phyloP scores from a whole-genome alignment of 2,113 vertebrate genomes.

The Dascyllus trimaculatus region DNA sequence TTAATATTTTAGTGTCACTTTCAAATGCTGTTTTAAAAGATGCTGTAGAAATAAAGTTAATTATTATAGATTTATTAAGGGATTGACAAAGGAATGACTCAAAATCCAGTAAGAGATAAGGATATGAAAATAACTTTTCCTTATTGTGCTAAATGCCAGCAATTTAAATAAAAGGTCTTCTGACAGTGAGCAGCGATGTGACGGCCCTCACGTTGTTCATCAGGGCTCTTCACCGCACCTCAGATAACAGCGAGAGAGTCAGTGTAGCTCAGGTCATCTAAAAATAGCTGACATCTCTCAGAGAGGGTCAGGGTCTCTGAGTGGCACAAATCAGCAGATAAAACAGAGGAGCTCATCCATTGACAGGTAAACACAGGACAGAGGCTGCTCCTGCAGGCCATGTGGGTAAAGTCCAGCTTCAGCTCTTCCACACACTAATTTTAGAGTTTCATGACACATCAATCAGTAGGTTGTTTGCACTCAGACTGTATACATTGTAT shows the following conservation, averaged over 20 bases:
- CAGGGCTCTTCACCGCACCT: not conserved
- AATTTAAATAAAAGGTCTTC: not conserved
- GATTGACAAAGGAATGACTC: not conserved
- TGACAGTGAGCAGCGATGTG: not conserved
- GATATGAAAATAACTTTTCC: no score
- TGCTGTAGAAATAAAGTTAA: no score
- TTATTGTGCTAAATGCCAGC: not conserved
- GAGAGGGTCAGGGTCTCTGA: slow-evolving; percentile 53
- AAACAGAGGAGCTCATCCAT: slow-evolving; percentile 14
- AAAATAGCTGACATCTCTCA: slow-evolving; percentile 77
- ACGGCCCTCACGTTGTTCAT: slow-evolving; percentile 25
- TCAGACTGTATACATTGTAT: not conserved
- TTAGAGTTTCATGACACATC: not conserved
- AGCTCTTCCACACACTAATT: slow-evolving; percentile 13
- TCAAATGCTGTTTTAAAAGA: no score
- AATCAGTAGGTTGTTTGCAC: not conserved
- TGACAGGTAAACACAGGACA: slow-evolving; percentile 11
- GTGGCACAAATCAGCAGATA: slow-evolving; percentile 36
- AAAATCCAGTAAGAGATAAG: not conserved
- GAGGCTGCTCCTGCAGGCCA: not conserved
- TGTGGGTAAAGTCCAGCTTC: slow-evolving; percentile 48
- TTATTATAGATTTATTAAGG: no score
- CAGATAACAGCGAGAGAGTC: not conserved
- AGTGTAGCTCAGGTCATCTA: slow-evolving; percentile 71
- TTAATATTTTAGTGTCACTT: no score